Base-by-base conservation (phyloP, 2,888 invertebrate species). In the Boloria euphrosyne region DNA sequence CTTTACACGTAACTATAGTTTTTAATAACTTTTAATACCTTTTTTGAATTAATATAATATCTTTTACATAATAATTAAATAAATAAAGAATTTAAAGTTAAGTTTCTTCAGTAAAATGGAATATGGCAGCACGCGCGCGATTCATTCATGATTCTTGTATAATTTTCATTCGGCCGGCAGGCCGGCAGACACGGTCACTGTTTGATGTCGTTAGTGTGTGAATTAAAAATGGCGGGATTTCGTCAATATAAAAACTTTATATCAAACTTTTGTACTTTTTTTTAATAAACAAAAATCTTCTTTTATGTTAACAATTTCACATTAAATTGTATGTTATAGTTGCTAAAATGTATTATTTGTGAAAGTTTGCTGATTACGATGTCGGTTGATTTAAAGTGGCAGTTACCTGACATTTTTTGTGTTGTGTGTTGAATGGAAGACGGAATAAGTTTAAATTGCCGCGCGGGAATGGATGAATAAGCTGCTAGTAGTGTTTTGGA, bases 401-500 rank as follows among this genome's bases (percentile, higher is more conserved):
- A 87, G 90, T 90, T 92, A 92, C 92, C 92, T 92, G 92, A 84
- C 91, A 88, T 91, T 91, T 92, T 92, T 92, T 92, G 90, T 91
- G 91, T 82, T 82, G 82, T 87, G 92, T 89, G 86, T 86, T 92
- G 87, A 90, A 90, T 90, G 90, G 81, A 87, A 87, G 86, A 81
- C 81, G 87, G 85, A 87, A 88, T 87, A 87, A 81, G 82, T 85
- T 84, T 85, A 87, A 89, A 88, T 89, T 86, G 87, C 86, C 80
- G 76, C 81, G 77, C 80, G 80, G 84, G 82, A 79, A 90, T 91
- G 91, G 89, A 84, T 85, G 87, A 85, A 82, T 90, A 86, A 89
- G 85, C 22, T 87, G 82, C 80, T 79, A 77, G 79, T 80, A 78
- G 76, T 78, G 74, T 76, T 76, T 77, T 71, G 75, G 74, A 76